Evolutionary conservation across 2,797 vertebrate genomes (phyloP).

Genomic region (Diceros bicornis): DNA sequence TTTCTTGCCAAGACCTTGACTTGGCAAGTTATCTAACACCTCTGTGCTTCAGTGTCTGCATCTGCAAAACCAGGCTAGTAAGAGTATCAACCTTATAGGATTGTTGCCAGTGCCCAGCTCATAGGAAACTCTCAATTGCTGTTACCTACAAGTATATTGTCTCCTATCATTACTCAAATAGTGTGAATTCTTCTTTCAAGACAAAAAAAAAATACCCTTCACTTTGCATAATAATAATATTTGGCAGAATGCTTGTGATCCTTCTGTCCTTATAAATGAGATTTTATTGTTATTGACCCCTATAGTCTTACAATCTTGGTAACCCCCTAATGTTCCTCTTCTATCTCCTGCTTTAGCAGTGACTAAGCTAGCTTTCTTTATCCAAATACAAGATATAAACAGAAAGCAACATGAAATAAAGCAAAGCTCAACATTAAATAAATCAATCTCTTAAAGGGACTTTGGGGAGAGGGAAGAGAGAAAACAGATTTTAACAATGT

Average conservation of each 20-base stretch:
- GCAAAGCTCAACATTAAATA: constrained; percentile 70
- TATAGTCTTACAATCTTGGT: background rate
- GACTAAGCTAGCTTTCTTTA: background rate
- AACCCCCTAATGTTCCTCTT: background rate
- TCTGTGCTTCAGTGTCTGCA: background rate
- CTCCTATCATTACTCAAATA: background rate
- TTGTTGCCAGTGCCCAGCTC: background rate
- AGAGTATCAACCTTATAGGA: background rate
- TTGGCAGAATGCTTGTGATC: background rate
- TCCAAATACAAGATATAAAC: constrained; percentile 53
- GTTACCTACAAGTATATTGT: background rate
- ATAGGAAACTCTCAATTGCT: background rate
- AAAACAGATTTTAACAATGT: constrained; percentile 74
- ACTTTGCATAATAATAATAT: background rate
- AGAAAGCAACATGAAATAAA: constrained; percentile 65
- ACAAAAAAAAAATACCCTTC: background rate
- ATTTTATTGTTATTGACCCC: background rate
- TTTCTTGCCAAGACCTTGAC: constrained; percentile 2
- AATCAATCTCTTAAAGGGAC: constrained; percentile 72
- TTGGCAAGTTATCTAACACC: background rate
- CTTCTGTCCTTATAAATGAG: background rate
- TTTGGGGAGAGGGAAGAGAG: constrained; percentile 37
- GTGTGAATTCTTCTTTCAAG: background rate
- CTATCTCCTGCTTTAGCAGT: background rate
- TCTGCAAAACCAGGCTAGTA: background rate